Percentiles rank a stretch among this genome's conserved stretches.
phyloP scores from a whole-genome alignment of 2,113 vertebrate species.

The Corvus cornix region DNA sequence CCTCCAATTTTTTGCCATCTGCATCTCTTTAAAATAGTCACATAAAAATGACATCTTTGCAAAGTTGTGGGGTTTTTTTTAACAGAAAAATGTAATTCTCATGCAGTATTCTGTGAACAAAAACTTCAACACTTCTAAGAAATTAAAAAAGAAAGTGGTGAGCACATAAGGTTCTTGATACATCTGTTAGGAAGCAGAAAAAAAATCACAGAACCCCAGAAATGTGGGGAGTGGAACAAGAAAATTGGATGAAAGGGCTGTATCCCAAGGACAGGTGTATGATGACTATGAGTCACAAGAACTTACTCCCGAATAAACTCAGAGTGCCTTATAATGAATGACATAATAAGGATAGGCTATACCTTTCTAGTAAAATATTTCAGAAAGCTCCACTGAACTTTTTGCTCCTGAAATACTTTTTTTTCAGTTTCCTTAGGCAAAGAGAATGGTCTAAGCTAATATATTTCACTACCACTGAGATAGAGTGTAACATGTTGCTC shows the following conservation, averaged over 20 bases:
- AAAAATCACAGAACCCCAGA: neutral
- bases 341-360: neutral
- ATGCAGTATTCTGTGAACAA: slow-evolving; percentile 28
- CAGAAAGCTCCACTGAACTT: neutral
- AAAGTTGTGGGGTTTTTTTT: neutral
- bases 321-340: neutral
- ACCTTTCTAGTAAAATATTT: neutral
- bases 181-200: neutral
- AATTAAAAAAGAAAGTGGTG: slow-evolving; percentile 10
- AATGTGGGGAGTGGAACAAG: neutral
- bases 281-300: neutral
- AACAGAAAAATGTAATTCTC: slow-evolving; percentile 1
- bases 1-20: neutral
- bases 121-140: slow-evolving; percentile 32
- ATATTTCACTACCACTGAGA: neutral
- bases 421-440: neutral
- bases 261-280: neutral
- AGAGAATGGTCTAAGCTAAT: neutral
- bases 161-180: slow-evolving; percentile 22
- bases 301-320: neutral
- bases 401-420: neutral
- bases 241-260: neutral
- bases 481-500: neutral
- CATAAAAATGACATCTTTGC: slow-evolving; percentile 6
- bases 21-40: slow-evolving; percentile 12